Conservation (phyloP, 2,113 vertebrate species). For the Perca fluviatilis region DNA sequence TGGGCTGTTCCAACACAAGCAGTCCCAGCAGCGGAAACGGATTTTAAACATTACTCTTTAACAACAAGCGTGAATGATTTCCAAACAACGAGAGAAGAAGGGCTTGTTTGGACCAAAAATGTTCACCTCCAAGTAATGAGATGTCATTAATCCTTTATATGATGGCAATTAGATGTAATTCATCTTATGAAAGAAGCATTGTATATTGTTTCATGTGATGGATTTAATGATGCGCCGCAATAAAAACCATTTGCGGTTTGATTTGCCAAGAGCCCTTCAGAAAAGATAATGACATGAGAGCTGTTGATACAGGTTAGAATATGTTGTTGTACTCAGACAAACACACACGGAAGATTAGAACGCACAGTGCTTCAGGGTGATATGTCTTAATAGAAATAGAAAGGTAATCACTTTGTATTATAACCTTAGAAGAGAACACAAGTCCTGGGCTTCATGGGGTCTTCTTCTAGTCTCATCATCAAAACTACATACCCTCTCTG, state of each 20-base stretch:
- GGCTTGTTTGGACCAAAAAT: not conserved
- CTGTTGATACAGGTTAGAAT: not conserved
- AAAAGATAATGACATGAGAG: too few species aligned
- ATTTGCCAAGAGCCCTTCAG: not conserved
- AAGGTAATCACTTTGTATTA: too few species aligned
- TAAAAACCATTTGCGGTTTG: not conserved
- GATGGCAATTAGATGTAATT: not conserved
- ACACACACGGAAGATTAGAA: not conserved
- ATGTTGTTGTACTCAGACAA: too few species aligned
- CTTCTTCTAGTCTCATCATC: too few species aligned
- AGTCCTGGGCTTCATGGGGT: too few species aligned
- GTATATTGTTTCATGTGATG: not conserved
- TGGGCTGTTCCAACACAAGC: slow-evolving; percentile 18
- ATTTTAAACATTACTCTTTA: not conserved
- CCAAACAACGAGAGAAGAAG: not conserved
- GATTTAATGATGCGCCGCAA: not conserved
- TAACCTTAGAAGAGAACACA: too few species aligned
- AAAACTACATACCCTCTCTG: too few species aligned
- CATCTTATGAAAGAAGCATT: not conserved
- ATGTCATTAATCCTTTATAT: not conserved
- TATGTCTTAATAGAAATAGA: too few species aligned
- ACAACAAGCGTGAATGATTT: not conserved
- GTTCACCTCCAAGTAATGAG: not conserved
- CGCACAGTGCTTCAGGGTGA: not conserved
- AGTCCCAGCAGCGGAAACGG: not conserved